A percentile compares a stretch with the other conserved stretches of the same genome.
phyloP scores from a whole-genome alignment of 2,888 invertebrate genomes.

The Plebejus argus region DNA sequence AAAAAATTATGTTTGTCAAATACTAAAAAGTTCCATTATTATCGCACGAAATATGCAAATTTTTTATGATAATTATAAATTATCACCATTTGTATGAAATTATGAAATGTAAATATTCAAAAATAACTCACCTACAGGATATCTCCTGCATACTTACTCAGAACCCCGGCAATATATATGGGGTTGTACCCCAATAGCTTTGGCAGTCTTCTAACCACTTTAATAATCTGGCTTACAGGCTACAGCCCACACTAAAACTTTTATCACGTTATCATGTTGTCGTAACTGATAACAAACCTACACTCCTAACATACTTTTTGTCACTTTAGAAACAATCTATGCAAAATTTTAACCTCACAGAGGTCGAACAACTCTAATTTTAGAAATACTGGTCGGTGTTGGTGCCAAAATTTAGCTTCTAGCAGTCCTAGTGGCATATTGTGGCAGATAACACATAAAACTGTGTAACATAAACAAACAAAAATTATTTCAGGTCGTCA shows the following conservation, averaged over 20 bases:
- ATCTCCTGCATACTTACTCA: constrained; percentile 14
- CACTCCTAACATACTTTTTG: constrained; percentile 18
- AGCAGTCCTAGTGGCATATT: constrained; percentile 50
- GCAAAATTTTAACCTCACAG: constrained; percentile 17
- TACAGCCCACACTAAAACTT: constrained; percentile 21
- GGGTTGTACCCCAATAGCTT: too few species aligned
- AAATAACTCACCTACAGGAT: constrained; percentile 21
- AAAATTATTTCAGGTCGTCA: constrained; percentile 66
- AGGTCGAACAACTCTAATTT: constrained; percentile 15
- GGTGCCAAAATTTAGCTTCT: constrained; percentile 14
- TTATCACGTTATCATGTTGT: constrained; percentile 24
- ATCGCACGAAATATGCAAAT: neutral
- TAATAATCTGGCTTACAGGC: constrained; percentile 11
- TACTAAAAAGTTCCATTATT: neutral
- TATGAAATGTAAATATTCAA: neutral
- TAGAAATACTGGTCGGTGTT: constrained; percentile 15
- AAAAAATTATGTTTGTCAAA: neutral
- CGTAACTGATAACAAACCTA: constrained; percentile 18
- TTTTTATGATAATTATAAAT: neutral
- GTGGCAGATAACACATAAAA: constrained; percentile 63
- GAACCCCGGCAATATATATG: neutral
- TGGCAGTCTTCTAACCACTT: constrained; percentile 18
- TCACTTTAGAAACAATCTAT: neutral
- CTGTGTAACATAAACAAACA: constrained; percentile 74
- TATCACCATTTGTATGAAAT: neutral